A percentile compares a stretch with the other conserved stretches of the same genome.
These are phyloP conservation scores for Pollenia labialis DNA, from an alignment of 2,888 invertebrate genomes.

Conservation along the genomic window DNA sequence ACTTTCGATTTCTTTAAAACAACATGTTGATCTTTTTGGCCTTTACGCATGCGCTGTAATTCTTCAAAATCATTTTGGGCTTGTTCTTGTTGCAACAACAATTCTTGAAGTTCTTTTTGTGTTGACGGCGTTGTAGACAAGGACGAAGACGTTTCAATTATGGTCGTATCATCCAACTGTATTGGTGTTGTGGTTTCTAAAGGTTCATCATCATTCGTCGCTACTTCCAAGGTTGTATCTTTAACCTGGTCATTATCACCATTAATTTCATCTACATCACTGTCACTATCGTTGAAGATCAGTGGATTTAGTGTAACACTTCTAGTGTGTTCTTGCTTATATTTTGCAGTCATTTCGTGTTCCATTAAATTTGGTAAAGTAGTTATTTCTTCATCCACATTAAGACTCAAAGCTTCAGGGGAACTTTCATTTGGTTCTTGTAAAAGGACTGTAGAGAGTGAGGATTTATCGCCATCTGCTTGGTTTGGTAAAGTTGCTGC, in stretches of 20 bases:
- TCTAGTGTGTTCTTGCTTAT: constrained; percentile 55
- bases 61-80: constrained; percentile 62
- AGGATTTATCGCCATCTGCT: constrained; percentile 11
- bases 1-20: constrained; percentile 81
- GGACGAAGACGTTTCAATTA: constrained; percentile 59
- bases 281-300: constrained; percentile 56
- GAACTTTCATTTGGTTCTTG: constrained; percentile 13
- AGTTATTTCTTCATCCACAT: constrained; percentile 65
- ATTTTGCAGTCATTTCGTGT: constrained; percentile 6
- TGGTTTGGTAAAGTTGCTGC: constrained; percentile 39
- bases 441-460: constrained; percentile 42
- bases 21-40: constrained; percentile 74
- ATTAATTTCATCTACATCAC: constrained; percentile 24
- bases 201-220: constrained; percentile 64
- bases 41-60: constrained; percentile 68
- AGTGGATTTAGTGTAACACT: constrained; percentile 54
- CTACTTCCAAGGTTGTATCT: constrained; percentile 71
- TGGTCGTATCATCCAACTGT: constrained; percentile 74
- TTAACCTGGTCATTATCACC: constrained; percentile 26
- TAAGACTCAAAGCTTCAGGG: not conserved
- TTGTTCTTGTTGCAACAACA: constrained; percentile 57
- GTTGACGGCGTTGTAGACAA: constrained; percentile 20
- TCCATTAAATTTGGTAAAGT: constrained; percentile 48
- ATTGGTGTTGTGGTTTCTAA: constrained; percentile 67
- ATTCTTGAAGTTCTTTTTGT: constrained; percentile 42